These are phyloP conservation scores for Ctenopoma kingsleyae DNA, from an alignment of 2,797 vertebrate species.

Conservation along the genomic window DNA sequence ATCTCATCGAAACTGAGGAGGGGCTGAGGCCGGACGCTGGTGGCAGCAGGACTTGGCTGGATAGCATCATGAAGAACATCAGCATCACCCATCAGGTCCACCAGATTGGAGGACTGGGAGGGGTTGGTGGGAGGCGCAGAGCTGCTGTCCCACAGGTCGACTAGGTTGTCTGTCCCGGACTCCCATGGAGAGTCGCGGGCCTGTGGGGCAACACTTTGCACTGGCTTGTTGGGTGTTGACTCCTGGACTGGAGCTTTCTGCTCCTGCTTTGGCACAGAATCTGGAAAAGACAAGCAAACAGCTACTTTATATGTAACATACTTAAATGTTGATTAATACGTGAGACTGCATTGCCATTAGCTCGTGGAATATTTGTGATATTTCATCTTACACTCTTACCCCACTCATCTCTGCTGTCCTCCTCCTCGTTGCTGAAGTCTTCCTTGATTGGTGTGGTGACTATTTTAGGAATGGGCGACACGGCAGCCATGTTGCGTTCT, in stretches of 20 bases:
- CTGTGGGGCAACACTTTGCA: slow-evolving; percentile 82
- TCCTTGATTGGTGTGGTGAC: slow-evolving; percentile 83
- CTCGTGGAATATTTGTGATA: too few species aligned
- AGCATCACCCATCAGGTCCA: slow-evolving; percentile 80
- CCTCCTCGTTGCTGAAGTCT: slow-evolving; percentile 71
- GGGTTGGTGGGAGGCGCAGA: slow-evolving; percentile 16
- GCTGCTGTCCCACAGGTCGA: slow-evolving; percentile 81
- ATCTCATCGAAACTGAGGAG: slow-evolving; percentile 94
- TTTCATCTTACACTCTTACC: slow-evolving; percentile 55
- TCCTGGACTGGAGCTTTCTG: slow-evolving; percentile 74
- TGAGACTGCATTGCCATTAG: too few species aligned
- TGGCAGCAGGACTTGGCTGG: slow-evolving; percentile 30
- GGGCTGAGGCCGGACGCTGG: slow-evolving; percentile 71
- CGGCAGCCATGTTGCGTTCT: slow-evolving; percentile 70
- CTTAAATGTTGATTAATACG: too few species aligned
- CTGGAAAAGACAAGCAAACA: slow-evolving; percentile 31
- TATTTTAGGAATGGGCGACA: slow-evolving; percentile 82
- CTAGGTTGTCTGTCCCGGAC: slow-evolving; percentile 71
- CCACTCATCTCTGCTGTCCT: slow-evolving; percentile 71
- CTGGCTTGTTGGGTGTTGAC: slow-evolving; percentile 67
- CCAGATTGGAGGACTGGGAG: slow-evolving; percentile 64
- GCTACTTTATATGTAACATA: too few species aligned
- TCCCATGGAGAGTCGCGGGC: slow-evolving; percentile 58
- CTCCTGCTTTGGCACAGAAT: slow-evolving; percentile 63
- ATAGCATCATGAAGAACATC: slow-evolving; percentile 9